A percentile compares a stretch with the other conserved stretches of the same genome.
Conservation (phyloP, 2,113 vertebrate species). For the Lepus timidus region DNA sequence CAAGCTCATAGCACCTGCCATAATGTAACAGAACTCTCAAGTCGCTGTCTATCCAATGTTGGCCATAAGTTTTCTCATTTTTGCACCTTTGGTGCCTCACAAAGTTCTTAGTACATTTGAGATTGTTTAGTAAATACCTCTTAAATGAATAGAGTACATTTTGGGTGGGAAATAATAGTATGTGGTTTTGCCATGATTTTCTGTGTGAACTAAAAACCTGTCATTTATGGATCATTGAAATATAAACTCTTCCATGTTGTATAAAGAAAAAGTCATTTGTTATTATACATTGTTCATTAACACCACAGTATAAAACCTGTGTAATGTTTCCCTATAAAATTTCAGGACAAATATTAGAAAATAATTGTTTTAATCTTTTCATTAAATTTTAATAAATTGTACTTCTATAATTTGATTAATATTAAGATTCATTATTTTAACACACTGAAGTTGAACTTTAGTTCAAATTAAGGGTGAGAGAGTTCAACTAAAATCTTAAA, state of each 20-base stretch:
- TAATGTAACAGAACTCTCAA: neutral
- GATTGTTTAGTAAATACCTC: neutral
- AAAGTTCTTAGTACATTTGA: neutral
- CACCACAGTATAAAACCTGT: neutral
- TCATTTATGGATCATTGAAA: neutral
- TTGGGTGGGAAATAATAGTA: neutral
- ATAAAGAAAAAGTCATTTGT: neutral
- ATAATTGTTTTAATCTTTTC: neutral
- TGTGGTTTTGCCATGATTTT: neutral
- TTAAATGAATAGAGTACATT: neutral
- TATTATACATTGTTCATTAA: neutral
- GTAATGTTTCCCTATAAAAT: neutral
- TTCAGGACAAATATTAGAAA: neutral
- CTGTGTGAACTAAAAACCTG: neutral
- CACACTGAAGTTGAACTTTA: neutral
- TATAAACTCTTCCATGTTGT: neutral
- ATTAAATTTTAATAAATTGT: neutral
- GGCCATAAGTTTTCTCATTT: neutral
- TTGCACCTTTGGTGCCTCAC: neutral
- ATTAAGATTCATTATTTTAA: neutral
- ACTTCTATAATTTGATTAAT: neutral
- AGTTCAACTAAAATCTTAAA: neutral
- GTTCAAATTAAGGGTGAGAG: neutral
- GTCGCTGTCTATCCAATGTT: neutral
- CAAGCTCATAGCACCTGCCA: neutral